Evolutionary conservation across 2,113 vertebrate genomes (phyloP), one percentile per base, ranked within the genome.

Genomic region (Myiozetetes cayanensis): DNA sequence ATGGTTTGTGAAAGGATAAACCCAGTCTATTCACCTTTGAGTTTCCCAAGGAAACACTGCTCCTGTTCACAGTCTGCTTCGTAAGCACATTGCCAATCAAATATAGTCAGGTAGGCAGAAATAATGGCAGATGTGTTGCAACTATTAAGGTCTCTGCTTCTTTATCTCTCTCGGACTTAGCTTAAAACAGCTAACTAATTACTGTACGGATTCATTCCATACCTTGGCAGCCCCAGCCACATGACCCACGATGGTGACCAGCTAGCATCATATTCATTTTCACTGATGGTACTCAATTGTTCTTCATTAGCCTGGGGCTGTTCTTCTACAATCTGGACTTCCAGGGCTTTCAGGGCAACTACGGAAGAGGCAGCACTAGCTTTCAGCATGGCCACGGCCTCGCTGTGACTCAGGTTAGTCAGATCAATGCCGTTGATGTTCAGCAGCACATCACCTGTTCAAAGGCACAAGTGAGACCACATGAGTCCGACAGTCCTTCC

Each of bases 171-270:
- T 37, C 7, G 5, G 46, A 49, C 31, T 43, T 50, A n/a, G 52
- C 41, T 74, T 74, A 16, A 53, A 88, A 46, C 28, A 81, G 44
- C 20, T 52, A 67, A 84, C 25, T 31, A 80, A 92, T 78, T 50
- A 79, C 14, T 73, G 21, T 19, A 52, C 44, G 1, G 5, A 84
- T 61, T 35, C n/a, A 46, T 82, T 23, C 41, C 1, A 1, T 96
- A 99, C 99, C 99, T 99, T 71, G 99, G 99, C 68, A 99, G 98
- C 47, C 99, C 99, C 30, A 99, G 98, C 99, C 99, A 99, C 99
- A 99, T 99, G 95, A 99, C 97, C 99, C 99, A 99, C 0, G 99
- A 99, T 0, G 99, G 99, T 15, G 99, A 99, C 99, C 99, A 99
- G 93, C 98, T 99, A 93, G 99, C 98, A 39, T 99, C 99, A 0